These are phyloP conservation scores for Lochmaea capreae DNA, from an alignment of 2,888 invertebrate genomes.

Conservation along the genomic window DNA sequence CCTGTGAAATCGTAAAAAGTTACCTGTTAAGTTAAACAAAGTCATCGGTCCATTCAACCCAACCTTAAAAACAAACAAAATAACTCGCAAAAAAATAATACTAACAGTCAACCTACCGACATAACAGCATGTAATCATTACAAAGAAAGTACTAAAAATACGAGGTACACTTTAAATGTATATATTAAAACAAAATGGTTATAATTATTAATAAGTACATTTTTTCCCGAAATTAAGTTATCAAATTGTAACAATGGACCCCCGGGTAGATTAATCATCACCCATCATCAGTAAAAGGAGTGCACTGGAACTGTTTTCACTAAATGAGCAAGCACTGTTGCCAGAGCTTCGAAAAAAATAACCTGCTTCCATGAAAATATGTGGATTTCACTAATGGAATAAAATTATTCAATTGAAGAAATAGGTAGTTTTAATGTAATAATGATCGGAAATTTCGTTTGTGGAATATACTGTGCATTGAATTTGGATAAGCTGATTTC, in stretches of 20 bases:
- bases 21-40: conserved; percentile 31
- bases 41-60: conserved; percentile 32
- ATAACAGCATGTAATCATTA: not conserved
- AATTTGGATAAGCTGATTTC: no score
- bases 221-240: not conserved
- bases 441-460: no score
- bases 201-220: no score
- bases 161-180: not conserved
- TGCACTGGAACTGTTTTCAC: conserved; percentile 34
- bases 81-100: conserved; percentile 21
- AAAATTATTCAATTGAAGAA: not conserved
- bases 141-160: not conserved
- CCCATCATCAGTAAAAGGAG: conserved; percentile 36
- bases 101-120: not conserved
- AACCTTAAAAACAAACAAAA: conserved; percentile 32
- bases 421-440: no score
- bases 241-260: not conserved
- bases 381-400: no score
- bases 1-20: conserved; percentile 9
- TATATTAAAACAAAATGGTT: no score
- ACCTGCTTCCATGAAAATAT: not conserved
- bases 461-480: no score
- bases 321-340: conserved; percentile 3
- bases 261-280: not conserved
- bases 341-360: not conserved